phyloP scores from a whole-genome alignment of 2,888 invertebrate genomes.

The Eretmocerus hayati region DNA sequence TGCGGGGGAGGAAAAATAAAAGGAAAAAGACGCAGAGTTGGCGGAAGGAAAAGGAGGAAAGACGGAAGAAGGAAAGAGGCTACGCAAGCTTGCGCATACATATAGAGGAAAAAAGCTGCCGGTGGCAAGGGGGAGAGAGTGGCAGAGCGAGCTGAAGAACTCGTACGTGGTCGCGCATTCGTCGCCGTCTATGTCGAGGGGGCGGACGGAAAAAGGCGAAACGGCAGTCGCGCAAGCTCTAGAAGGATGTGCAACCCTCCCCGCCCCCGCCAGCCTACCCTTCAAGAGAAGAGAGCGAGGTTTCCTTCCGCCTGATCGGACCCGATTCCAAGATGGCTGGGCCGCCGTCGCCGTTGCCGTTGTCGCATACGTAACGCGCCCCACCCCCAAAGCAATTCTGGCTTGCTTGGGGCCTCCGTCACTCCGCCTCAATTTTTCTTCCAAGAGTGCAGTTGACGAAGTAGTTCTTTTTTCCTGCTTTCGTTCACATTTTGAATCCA shows the following conservation, averaged over 20 bases:
- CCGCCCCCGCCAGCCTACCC: no score
- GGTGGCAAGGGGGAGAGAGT: not conserved
- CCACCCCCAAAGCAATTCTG: constrained; percentile 3
- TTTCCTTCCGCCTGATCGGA: constrained; percentile 43
- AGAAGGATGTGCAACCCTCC: constrained; percentile 23
- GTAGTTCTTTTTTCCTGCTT: constrained; percentile 3
- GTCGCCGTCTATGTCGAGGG: constrained; percentile 16
- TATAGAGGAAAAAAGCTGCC: constrained; percentile 3
- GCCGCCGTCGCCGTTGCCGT: constrained; percentile 16
- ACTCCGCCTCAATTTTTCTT: not conserved
- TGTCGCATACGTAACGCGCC: constrained; percentile 18
- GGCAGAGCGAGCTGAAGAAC: not conserved
- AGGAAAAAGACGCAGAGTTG: not conserved
- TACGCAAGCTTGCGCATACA: not conserved
- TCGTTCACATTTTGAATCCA: constrained; percentile 7
- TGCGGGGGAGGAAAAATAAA: not conserved
- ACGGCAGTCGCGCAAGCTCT: constrained; percentile 7
- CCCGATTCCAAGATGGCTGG: constrained; percentile 44
- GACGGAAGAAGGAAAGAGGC: not conserved
- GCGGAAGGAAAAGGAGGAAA: not conserved
- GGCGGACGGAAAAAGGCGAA: constrained; percentile 2
- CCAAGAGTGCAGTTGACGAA: no score
- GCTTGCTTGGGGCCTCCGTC: not conserved
- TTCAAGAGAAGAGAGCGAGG: not conserved
- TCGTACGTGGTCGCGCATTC: constrained; percentile 23